Evolutionary conservation across 2,797 vertebrate genomes (phyloP).

Genomic region (Anabacerthia variegaticeps): DNA sequence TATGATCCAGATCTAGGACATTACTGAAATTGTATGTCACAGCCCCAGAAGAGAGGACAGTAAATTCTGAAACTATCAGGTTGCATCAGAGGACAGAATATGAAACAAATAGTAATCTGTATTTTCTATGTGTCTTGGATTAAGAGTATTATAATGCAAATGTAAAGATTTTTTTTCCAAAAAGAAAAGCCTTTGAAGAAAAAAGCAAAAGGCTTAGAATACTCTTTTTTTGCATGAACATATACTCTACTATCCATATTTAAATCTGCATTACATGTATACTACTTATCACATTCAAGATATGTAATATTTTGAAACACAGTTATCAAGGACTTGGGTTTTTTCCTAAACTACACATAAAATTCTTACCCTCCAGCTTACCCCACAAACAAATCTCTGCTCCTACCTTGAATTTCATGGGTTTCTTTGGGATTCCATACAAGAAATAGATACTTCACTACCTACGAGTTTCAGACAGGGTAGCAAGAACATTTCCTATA

Average conservation of each 20-base stretch:
- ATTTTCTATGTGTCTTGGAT: neutral
- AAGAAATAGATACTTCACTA: neutral
- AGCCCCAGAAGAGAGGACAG: neutral
- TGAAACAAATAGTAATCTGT: neutral
- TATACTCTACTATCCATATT: neutral
- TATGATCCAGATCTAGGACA: neutral
- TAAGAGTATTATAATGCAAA: neutral
- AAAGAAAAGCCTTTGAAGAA: neutral
- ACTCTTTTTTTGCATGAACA: neutral
- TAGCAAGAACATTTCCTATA: neutral
- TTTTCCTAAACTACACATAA: neutral
- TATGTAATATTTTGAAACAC: neutral
- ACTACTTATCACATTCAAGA: neutral
- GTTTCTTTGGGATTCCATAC: neutral
- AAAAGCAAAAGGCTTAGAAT: neutral
- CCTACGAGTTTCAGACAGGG: neutral
- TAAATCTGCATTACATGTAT: neutral
- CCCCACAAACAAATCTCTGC: neutral
- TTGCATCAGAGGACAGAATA: neutral
- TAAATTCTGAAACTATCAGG: neutral
- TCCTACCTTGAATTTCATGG: neutral
- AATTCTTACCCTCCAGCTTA: neutral
- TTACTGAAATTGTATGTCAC: neutral
- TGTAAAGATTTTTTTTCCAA: neutral
- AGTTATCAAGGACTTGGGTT: fast-evolving